Base-by-base conservation (phyloP, 2,888 invertebrate species). In the Taphrorychus bicolor region DNA sequence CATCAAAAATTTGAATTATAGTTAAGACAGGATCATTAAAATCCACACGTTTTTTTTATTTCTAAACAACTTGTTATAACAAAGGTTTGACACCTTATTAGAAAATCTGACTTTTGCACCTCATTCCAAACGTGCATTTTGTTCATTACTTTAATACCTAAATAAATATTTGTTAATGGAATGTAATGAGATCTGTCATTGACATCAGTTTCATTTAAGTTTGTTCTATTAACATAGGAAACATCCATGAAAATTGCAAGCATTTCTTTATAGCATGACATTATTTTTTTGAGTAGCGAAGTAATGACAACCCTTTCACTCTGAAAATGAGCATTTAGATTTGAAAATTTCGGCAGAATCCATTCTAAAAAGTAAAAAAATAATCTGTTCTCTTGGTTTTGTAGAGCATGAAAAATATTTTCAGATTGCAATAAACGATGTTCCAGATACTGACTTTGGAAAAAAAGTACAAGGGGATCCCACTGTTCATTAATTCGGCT, bases 401-500 rank as follows among this genome's bases (percentile, higher is more conserved):
- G 16, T 5, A 56, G 14, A 32, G 32, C 40, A 11, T 14, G 19
- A 23, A 49, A 49, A 3, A 59, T 49, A 17, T 59, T 17, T 22
- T 59, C 59, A 5, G 17, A 17, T 2, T 22, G 24, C 11, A 59
- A 5, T 5, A 59, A 14, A 24, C 59, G 59, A 14, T 49, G 49
- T 22, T 59, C 59, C 32, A 59, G 1, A 49, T 59, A 59, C 1
- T 22, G 48, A 4, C 16, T 7, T n/a, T 23, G 48, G 21, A 59
- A 59, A 49, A 49, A 59, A 23, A 59, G 49, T 23, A 5, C 16
- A n/a, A 59, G 18, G 7, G 59, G 24, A 24, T 23, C 32, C 59
- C 66, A 60, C 18, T 66, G 56, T 17, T 60, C 60, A 4, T 54
- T 21, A 18, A 66, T 66, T 32, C 66, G 42, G 5, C 24, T 32